phyloP scores from a whole-genome alignment of 2,797 vertebrate genomes.

The Picus viridis region DNA sequence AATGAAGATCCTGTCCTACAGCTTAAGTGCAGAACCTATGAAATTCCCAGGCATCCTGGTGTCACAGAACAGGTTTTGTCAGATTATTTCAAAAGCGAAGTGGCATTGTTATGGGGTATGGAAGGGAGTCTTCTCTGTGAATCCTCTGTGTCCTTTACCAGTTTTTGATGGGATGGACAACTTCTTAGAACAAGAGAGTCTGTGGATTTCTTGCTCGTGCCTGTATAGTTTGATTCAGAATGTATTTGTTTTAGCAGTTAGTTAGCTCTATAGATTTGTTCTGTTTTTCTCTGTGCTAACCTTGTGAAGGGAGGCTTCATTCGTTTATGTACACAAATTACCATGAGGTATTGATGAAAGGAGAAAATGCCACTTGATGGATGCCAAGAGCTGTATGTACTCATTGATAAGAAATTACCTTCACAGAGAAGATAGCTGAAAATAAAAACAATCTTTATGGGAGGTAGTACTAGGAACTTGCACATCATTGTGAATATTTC shows the following conservation, averaged over 20 bases:
- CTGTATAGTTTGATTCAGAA: slow-evolving; percentile 4
- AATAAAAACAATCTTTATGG: not conserved
- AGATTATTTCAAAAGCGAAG: slow-evolving; percentile 50
- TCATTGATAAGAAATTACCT: not conserved
- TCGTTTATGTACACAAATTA: not conserved
- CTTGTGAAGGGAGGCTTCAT: not conserved
- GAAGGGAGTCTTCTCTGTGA: slow-evolving; percentile 37
- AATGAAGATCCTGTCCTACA: slow-evolving; percentile 92
- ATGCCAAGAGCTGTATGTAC: not conserved
- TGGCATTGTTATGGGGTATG: slow-evolving; percentile 20
- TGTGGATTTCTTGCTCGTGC: not conserved
- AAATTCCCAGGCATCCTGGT: slow-evolving; percentile 94
- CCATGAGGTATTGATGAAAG: not conserved
- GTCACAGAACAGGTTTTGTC: slow-evolving; percentile 93
- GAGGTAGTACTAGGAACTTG: not conserved
- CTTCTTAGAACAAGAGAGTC: not conserved
- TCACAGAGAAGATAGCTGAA: not conserved
- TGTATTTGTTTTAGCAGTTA: not conserved
- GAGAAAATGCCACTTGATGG: not conserved
- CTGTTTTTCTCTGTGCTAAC: not conserved
- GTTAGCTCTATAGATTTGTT: not conserved
- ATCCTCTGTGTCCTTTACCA: slow-evolving; percentile 23
- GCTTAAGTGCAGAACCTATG: slow-evolving; percentile 97
- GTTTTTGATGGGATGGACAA: not conserved
- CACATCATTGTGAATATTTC: not conserved